These are phyloP conservation scores for Atethmia centrago DNA, from an alignment of 2,888 invertebrate species.

Conservation along the genomic window DNA sequence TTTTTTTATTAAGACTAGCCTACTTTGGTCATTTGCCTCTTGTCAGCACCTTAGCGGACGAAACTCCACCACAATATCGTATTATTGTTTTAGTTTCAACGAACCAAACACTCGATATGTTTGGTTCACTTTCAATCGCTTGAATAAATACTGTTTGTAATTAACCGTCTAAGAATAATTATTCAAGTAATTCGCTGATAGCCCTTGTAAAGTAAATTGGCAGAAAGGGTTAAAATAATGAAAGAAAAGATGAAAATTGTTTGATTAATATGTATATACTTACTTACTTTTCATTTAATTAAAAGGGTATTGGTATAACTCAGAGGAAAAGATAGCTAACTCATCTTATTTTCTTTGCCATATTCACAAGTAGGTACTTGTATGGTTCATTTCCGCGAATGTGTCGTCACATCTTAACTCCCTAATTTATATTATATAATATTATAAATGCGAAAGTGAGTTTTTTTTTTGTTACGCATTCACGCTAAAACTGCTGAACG, in stretches of 20 bases:
- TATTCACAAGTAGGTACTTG: too few species aligned
- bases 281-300: constrained; percentile 12
- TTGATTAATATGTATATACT: not conserved
- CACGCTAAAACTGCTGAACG: too few species aligned
- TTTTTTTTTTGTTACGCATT: too few species aligned
- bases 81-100: constrained; percentile 23
- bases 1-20: too few species aligned
- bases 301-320: constrained; percentile 12
- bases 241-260: constrained; percentile 7
- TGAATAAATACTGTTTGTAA: constrained; percentile 1
- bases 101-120: constrained; percentile 4
- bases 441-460: too few species aligned
- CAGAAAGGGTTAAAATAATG: not conserved
- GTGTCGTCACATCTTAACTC: too few species aligned
- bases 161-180: constrained; percentile 15
- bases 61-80: constrained; percentile 16
- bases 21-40: too few species aligned
- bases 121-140: constrained; percentile 20
- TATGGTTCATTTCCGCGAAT: too few species aligned
- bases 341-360: not conserved
- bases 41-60: too few species aligned
- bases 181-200: constrained; percentile 14
- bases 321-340: constrained; percentile 7
- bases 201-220: not conserved
- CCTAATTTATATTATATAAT: too few species aligned